These are phyloP conservation scores for Plagodis dolabraria DNA, from an alignment of 2,888 invertebrate genomes.

Conservation along the genomic window DNA sequence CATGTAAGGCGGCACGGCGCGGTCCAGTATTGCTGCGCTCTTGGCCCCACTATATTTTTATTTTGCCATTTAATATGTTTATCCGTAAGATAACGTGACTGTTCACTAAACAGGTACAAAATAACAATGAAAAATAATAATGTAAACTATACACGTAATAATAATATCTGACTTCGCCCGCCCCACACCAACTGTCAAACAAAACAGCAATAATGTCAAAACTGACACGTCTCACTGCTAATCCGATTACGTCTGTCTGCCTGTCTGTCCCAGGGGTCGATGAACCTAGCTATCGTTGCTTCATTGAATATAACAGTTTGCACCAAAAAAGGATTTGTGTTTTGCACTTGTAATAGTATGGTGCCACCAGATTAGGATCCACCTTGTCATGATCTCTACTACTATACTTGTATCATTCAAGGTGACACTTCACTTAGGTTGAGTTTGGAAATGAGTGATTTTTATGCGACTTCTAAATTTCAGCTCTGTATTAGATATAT, in stretches of 20 bases:
- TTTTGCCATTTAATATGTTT: no score
- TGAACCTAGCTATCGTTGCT: conserved; percentile 48
- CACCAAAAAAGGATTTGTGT: conserved; percentile 38
- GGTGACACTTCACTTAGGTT: no score
- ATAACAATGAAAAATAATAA: not conserved
- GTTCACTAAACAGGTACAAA: no score
- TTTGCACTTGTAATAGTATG: conserved; percentile 18
- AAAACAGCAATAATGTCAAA: conserved; percentile 43
- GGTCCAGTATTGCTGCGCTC: no score
- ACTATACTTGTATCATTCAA: no score
- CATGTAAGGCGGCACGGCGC: no score
- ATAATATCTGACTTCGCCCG: conserved; percentile 26
- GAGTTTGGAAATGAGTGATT: no score
- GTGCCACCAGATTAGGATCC: not conserved
- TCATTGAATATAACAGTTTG: conserved; percentile 55
- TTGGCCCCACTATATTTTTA: no score
- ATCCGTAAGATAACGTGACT: no score
- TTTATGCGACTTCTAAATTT: no score
- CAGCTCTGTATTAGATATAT: no score
- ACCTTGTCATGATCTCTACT: not conserved
- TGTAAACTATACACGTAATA: not conserved
- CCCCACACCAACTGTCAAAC: conserved; percentile 31
- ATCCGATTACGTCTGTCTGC: conserved; percentile 59
- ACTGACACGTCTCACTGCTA: conserved; percentile 49
- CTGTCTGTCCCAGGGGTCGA: conserved; percentile 45